A percentile compares a stretch with the other conserved stretches of the same genome.
Conservation (phyloP, 2,113 vertebrate species). For the Zosterops lateralis region DNA sequence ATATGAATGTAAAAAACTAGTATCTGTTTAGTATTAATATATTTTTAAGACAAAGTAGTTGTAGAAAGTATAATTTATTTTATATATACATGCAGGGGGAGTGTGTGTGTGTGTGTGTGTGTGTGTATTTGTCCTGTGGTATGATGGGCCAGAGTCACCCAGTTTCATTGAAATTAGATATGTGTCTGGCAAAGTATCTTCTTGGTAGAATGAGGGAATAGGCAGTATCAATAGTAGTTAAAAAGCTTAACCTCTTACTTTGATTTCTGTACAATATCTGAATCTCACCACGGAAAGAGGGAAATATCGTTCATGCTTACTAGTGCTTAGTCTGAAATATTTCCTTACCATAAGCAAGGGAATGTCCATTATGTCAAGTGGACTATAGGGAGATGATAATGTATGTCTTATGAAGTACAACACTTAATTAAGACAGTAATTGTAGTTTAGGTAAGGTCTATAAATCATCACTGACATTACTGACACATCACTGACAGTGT, state of each 20-base stretch:
- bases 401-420: neutral
- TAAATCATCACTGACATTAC: neutral
- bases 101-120: rapidly evolving
- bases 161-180: neutral
- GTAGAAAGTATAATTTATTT: neutral
- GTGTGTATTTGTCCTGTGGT: neutral
- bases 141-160: neutral
- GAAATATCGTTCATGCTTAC: neutral
- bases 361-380: neutral
- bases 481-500: no score
- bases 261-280: neutral
- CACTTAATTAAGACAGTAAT: neutral
- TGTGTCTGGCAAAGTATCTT: neutral
- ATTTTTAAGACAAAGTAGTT: neutral
- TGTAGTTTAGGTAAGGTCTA: neutral
- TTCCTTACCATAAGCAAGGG: neutral
- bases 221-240: neutral
- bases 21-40: neutral
- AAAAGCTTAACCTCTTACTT: neutral
- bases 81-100: rapidly evolving
- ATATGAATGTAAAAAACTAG: neutral
- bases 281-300: neutral
- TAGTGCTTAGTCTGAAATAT: neutral
- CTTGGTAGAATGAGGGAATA: neutral
- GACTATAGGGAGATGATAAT: neutral